Conservation (phyloP, 30 jellyfish, hydroid and myxozoan species). For the Sanderia malayensis region DNA sequence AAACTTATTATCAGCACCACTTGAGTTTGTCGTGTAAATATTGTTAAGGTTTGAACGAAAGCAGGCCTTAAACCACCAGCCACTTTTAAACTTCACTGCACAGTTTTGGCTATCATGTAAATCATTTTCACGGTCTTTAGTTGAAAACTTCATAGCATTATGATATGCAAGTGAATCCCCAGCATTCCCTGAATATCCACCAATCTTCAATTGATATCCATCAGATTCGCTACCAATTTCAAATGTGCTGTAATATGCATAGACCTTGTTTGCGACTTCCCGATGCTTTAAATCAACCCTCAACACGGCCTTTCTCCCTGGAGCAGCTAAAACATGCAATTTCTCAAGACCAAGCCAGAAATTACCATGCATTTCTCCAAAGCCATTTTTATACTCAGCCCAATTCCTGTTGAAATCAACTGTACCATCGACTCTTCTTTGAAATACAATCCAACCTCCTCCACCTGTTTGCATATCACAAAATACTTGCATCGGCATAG, state of each 20-base stretch:
- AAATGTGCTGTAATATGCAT: conserved; percentile 16
- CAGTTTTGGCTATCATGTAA: too few species aligned
- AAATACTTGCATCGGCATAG: background rate
- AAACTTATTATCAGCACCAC: too few species aligned
- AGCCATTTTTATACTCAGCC: conserved; percentile 36
- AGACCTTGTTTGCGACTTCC: background rate
- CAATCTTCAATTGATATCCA: conserved; percentile 7
- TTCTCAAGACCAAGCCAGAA: conserved; percentile 38
- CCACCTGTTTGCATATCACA: conserved; percentile 38
- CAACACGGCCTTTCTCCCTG: conserved; percentile 22
- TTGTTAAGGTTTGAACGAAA: too few species aligned
- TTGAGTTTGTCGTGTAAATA: too few species aligned
- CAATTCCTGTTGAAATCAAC: conserved; percentile 25
- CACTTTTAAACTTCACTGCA: too few species aligned
- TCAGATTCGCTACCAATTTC: conserved; percentile 21
- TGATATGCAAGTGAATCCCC: conserved; percentile 28
- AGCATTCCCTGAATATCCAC: conserved; percentile 25
- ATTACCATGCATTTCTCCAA: conserved; percentile 32
- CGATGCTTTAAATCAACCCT: conserved; percentile 16
- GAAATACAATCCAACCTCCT: conserved; percentile 43
- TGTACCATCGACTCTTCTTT: conserved; percentile 30
- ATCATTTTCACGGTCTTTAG: too few species aligned
- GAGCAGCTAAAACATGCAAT: conserved; percentile 24
- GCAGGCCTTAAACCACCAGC: too few species aligned
- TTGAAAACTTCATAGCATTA: too few species aligned